Base-by-base conservation (phyloP, 2,797 vertebrate species). In the Sebastes steindachneri region DNA sequence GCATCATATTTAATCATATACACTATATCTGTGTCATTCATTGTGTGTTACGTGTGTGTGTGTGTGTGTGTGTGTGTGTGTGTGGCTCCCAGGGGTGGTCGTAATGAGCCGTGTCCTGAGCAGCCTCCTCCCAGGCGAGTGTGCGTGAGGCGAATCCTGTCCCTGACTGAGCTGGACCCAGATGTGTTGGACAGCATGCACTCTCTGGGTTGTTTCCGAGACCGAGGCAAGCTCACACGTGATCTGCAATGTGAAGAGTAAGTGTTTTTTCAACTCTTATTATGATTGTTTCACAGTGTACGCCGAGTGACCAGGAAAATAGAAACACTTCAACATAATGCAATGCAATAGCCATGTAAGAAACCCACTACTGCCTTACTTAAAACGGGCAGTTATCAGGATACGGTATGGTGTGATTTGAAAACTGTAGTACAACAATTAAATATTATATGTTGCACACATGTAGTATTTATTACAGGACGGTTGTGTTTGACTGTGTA, bases 131-230 rank as follows among this genome's bases (percentile, higher is more conserved):
- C 97, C 28, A 96, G 97, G 86, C 95, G 97, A 57, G 96, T 98
- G 89, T 96, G 97, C 72, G 97, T 98, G 91, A 93, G 93, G 57
- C 94, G 96, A 82, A 96, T 98, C 89, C 91, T 95, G 70, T 97
- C 97, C 26, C 96, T 97, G 64, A 96, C 97, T 23, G 97, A 98
- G 87, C 95, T 98, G 94, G 97, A 98, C 92, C 97, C 97, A 7
- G 97, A 98, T 23, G 97, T 98, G 58, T 93, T 98, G 91, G 97
- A 98, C 91, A 97, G 97, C 95, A 98, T 98, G 97, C 95, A 97
- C 62, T 98, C 97, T 0, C 94, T 98, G 77, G 97, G 97, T 70
- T 98, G 97, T 89, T 98, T 98, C 94, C 93, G 97, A 74, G 97
- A 98, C 93, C 90, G 96, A 55, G 96, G 95, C 83, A 96, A 97